phyloP scores from a whole-genome alignment of 2,888 invertebrate species.

The Dolichomitus sp. region DNA sequence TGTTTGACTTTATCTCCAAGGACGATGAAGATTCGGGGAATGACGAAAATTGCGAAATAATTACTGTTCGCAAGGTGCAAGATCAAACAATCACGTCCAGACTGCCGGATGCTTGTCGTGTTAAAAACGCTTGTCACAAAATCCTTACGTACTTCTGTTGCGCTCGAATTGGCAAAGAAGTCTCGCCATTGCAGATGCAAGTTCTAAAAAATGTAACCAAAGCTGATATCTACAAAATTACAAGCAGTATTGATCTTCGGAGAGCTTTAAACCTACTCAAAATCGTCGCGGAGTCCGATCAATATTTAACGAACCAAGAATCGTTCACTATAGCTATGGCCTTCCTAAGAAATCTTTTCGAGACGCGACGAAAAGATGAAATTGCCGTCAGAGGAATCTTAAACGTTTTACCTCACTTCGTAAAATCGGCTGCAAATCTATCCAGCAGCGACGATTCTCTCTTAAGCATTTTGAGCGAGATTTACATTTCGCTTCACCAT shows the following conservation, averaged over 20 bases:
- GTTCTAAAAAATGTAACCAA: slow-evolving; percentile 77
- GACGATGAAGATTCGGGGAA: slow-evolving; percentile 50
- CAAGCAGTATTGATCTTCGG: slow-evolving; percentile 73
- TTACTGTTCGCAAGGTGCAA: slow-evolving; percentile 8
- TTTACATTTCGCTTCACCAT: slow-evolving; percentile 9
- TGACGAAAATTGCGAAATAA: slow-evolving; percentile 25
- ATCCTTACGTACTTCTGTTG: slow-evolving; percentile 78
- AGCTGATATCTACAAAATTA: slow-evolving; percentile 74
- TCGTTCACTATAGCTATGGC: slow-evolving; percentile 77
- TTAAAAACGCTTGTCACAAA: slow-evolving; percentile 75
- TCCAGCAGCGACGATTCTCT: slow-evolving; percentile 52
- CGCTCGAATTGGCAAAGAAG: slow-evolving; percentile 67
- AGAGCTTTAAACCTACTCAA: slow-evolving; percentile 82
- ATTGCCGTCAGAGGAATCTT: slow-evolving; percentile 81
- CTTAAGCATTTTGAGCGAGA: slow-evolving; percentile 47
- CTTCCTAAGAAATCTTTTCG: slow-evolving; percentile 80
- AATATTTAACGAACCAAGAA: slow-evolving; percentile 73
- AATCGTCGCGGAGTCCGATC: slow-evolving; percentile 74
- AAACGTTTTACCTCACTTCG: slow-evolving; percentile 78
- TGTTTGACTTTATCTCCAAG: slow-evolving; percentile 69
- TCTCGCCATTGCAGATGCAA: slow-evolving; percentile 70
- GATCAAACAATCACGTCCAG: neutral
- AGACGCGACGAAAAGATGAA: slow-evolving; percentile 78
- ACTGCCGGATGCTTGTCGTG: slow-evolving; percentile 61
- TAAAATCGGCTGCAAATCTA: slow-evolving; percentile 49